Evolutionary conservation across 2,888 invertebrate species (phyloP), one percentile per base, ranked within the genome.

Genomic region (Eupithecia subfuscata): DNA sequence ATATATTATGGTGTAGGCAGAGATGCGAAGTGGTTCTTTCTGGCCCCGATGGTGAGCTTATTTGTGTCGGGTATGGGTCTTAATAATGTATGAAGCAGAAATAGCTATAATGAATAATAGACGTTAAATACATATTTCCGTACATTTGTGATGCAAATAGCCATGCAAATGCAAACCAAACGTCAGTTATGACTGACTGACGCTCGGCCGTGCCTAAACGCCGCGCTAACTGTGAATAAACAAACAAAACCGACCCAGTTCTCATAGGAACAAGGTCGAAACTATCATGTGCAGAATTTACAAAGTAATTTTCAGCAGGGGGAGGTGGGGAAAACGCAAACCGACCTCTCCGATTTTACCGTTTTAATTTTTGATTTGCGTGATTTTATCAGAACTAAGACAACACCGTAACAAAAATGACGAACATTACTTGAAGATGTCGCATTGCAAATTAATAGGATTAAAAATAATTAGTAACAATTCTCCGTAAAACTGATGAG

Each of bases 101-200:
- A 25, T 63, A 45, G 6, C 5, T 14, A 14, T 25, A 14, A 25
- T 25, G 6, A 22, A 25, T 25, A 12, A 25, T 37, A 73, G 37
- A 60, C 67, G 40, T 52, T 52, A 43, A 75, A 60, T 60, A 75
- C 69, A 72, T 70, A 72, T 64, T 73, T 69, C 45, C 11, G 60
- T 40, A 65, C 73, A 71, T 71, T 71, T 70, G 70, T 67, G 25
- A 77, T 72, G 77, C 71, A 69, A 77, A 74, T 71, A 60, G 40
- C 77, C 70, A 40, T 30, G 52, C 77, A 72, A 77, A 40, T 30
- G 52, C 77, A 72, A 77, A 72, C 76, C 70, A 71, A 71, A 68
- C 71, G 77, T 74, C 74, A 70, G 70, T 72, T 72, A 70, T 70
- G 70, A 68, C 37, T 74, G 77, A 77, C 37, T 72, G 77, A 72